Evolutionary conservation across 2,797 vertebrate species (phyloP), one percentile per base, ranked within the genome.

Genomic region (Trachurus trachurus): DNA sequence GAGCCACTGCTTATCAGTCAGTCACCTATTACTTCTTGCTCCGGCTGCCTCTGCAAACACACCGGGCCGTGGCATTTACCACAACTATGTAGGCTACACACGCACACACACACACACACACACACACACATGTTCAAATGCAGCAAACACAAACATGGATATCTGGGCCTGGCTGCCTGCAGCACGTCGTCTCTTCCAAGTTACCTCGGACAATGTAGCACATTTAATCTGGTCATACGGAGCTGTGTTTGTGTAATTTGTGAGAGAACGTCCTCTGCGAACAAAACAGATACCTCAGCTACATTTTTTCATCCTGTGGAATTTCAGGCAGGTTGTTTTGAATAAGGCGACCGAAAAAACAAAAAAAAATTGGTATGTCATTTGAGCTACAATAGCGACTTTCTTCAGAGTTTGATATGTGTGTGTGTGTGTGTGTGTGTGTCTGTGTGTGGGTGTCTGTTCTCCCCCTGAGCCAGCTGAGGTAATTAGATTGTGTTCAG

Each of bases 401-500:
- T 80, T 91, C 78, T 89, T 58, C 72, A 8, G 21, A 56, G 79
- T n/a, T 84, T 56, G 65, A 49, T 72, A 7, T 47, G 47, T 83
- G 45, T 60, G 54, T 66, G 68, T 66, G 68, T 76, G 2, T 71
- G 21, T 73, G 21, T 16, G 19, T 78, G 29, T 73, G 61, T 86
- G 1, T 26, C 1, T 26, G 26, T 26, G 86, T 87, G 76, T 90
- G 83, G 66, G 84, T 79, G 77, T 87, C 59, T 90, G 7, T 90
- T 87, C 76, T 86, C 78, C 74, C 75, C 44, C 67, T 56, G 56
- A 80, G 71, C 81, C 72, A 67, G 67, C 60, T 42, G 22, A 52
- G 64, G 64, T 93, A 93, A 93, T 92, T 83, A 83, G 79, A 94
- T 94, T 93, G 84, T 89, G 70, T 85, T 87, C 82, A 90, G 83